Conservation (phyloP, 92 coral and sea anemone genomes). For the Zoanthus sansibaricus region DNA sequence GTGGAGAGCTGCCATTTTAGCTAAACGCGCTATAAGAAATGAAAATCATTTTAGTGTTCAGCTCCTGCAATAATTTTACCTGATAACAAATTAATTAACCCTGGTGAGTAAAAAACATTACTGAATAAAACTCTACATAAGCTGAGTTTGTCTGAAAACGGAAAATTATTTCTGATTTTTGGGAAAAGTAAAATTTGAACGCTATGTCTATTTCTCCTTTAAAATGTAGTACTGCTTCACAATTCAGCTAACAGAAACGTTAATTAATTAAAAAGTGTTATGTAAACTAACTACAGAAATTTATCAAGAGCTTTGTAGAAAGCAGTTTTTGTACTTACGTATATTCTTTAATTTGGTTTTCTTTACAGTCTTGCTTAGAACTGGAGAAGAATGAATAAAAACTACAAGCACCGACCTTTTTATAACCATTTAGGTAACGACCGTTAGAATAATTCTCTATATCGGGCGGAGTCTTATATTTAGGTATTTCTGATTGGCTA, state of each 20-base stretch:
- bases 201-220: no score
- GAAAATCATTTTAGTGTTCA: not conserved
- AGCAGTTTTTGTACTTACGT: no score
- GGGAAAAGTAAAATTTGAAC: no score
- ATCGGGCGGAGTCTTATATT: not conserved
- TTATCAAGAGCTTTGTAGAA: no score
- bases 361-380: not conserved
- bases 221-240: no score
- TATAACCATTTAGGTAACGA: not conserved
- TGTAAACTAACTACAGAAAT: no score
- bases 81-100: not conserved
- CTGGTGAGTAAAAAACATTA: not conserved
- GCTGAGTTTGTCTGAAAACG: no score
- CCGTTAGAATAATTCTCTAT: not conserved
- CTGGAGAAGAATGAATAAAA: not conserved
- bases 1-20: not conserved
- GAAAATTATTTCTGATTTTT: no score
- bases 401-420: not conserved
- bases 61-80: not conserved
- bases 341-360: no score
- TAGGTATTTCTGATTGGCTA: constrained; percentile 1
- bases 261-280: no score
- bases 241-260: no score
- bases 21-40: not conserved
- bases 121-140: no score